Base-by-base conservation (phyloP, 2,797 vertebrate genomes). In the Syngnathus rostellatus region DNA sequence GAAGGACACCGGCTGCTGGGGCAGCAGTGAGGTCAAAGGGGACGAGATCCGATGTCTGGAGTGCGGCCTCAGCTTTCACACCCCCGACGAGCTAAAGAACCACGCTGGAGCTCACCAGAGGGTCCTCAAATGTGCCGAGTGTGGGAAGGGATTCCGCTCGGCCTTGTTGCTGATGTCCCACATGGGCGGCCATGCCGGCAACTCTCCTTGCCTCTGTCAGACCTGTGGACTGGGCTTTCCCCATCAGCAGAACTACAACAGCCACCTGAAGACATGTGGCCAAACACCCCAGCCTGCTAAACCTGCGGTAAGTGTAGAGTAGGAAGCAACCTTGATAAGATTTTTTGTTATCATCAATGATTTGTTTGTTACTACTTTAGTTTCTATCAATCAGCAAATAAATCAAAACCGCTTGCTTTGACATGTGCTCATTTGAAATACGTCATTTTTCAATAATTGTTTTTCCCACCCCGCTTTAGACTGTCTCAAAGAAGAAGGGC, bases 1-100 rank as follows among this genome's bases (percentile, higher is more conserved):
- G 74, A 88, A 85, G 69, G 89, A 92, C 77, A 93, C 92, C 0
- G 91, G 91, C 53, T 93, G 92, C 81, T 93, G 91, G 92, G 92
- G 91, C 31, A 84, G 88, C 57, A 86, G 88, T 75, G 87, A 85
- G 10, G 69, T 78, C 0, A 86, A 83, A 65, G 77, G 77, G 0
- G 83, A 85, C 0, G 86, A 88, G 68, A 89, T 92, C 72, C 80
- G 90, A 9, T 92, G 91, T 62, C 80, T 92, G 81, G 90, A 92
- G 81, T 92, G 91, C 3, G 91, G 91, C 3, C 64, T 90, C 72
- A 76, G 72, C 5, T 92, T 92, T 17, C 65, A 75, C 54, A 88
- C 75, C 0, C 14, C 75, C 0, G 90, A 90, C 0, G 90, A 92
- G 80, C 75, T 92, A 21, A 91, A 90, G 83, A 85, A 86, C 70